Percentiles rank a stretch among this genome's conserved stretches.
phyloP scores from a whole-genome alignment of 2,888 invertebrate species.

The Ellobium chinense region DNA sequence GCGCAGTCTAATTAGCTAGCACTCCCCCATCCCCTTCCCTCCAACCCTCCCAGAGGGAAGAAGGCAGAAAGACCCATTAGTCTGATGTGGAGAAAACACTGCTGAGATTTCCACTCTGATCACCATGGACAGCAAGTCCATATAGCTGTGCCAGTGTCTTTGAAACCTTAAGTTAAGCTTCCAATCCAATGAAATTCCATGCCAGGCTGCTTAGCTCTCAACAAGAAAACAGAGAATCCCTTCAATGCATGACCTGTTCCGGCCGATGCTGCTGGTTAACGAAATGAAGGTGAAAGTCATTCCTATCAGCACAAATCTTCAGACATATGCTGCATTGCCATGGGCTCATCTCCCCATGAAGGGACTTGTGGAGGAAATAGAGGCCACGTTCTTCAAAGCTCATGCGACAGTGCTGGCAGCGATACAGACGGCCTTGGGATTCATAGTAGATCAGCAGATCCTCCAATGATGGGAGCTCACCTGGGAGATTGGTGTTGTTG shows the following conservation, averaged over 20 bases:
- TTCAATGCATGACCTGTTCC: constrained; percentile 38
- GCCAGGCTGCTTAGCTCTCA: too few relatives aligned
- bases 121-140: too few relatives aligned
- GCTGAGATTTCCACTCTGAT: too few relatives aligned
- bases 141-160: too few relatives aligned
- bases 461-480: constrained; percentile 63
- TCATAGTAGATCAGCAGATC: constrained; percentile 69
- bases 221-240: too few relatives aligned
- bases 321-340: constrained; percentile 73
- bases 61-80: too few relatives aligned
- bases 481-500: constrained; percentile 54
- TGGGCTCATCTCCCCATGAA: constrained; percentile 67
- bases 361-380: constrained; percentile 71
- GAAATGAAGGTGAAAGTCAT: constrained; percentile 72
- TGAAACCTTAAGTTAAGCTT: too few relatives aligned
- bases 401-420: constrained; percentile 70
- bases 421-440: constrained; percentile 68
- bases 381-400: constrained; percentile 72
- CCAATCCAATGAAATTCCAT: too few relatives aligned
- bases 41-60: too few relatives aligned
- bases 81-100: too few relatives aligned
- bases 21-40: too few relatives aligned
- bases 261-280: constrained; percentile 69
- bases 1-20: too few relatives aligned
- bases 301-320: constrained; percentile 68